Base-by-base conservation (phyloP, 2,888 invertebrate genomes). In the Drosophila ustulata region DNA sequence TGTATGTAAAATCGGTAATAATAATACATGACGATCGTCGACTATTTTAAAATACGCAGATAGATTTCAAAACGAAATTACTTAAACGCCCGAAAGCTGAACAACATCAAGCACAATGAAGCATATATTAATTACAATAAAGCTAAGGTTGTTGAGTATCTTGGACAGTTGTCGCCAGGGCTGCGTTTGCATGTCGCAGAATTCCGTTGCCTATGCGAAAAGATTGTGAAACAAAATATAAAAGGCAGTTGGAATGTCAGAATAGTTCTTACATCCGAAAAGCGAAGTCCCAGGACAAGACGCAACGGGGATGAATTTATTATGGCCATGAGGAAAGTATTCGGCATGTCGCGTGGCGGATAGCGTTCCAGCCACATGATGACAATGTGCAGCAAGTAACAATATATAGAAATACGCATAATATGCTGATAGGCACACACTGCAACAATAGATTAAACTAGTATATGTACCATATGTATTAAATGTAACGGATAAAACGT, bases 141-240 rank as follows among this genome's bases (percentile, higher is more conserved):
- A 89, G 34, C 86, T 80, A 0, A 78, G 9, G 18, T 87, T 90
- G 64, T 91, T 91, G 1, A 91, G 11, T 1, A 91, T 80, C 65
- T 88, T 91, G 8, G 90, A 82, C 34, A 92, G 37, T 49, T 92
- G 90, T 3, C 73, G 80, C 92, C 92, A 92, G 3, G 92, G 92
- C 47, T 89, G 75, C 45, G 88, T 76, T 63, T 91, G 89, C 4
- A 90, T 75, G 2, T 75, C 75, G n/a, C 89, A 70, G 51, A 80
- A 91, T 7, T 88, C 90, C 32, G 65, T 62, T 0, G 91, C 72
- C 92, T 92, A 18, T 5, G 13, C 7, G 11, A 1, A 4, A 30
- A 9, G 4, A 4, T 3, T 0, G n/a, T 11, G 11, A 37, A n/a
- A 37, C n/a, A 32, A 46, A 26, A 37, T 45, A 11, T 25, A 4